Conservation (phyloP, 2,113 vertebrate species). For the Oreotrochilus melanogaster region DNA sequence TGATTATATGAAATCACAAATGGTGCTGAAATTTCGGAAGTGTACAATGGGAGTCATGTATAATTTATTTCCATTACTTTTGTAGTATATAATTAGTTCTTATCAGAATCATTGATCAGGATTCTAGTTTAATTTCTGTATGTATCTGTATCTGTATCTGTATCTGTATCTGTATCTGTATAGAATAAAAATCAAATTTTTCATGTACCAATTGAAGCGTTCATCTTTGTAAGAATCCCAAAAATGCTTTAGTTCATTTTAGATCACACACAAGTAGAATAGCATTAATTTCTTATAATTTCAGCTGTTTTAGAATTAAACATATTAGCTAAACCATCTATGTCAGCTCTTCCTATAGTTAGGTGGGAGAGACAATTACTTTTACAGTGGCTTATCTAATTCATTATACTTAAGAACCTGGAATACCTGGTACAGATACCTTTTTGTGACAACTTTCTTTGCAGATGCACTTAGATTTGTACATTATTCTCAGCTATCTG, state of each 20-base stretch:
- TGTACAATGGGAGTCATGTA: background rate
- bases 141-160: background rate
- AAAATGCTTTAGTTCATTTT: background rate
- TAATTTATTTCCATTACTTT: background rate
- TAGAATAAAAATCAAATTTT: background rate
- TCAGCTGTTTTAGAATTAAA: fast-evolving
- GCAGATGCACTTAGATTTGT: background rate
- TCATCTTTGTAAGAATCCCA: background rate
- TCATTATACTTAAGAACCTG: background rate
- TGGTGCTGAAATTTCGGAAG: background rate
- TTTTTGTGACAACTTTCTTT: background rate
- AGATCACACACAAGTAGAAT: background rate
- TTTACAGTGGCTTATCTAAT: background rate
- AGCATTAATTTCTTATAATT: background rate
- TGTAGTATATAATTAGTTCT: background rate
- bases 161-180: background rate
- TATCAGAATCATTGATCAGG: background rate
- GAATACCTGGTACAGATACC: background rate
- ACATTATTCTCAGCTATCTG: background rate
- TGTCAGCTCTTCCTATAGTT: background rate
- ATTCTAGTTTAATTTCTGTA: background rate
- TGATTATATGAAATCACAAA: background rate
- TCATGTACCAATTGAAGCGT: background rate
- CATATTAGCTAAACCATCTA: background rate
- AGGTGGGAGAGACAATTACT: background rate